Conservation (phyloP, 37 sponge, comb jelly and placozoan species). For the Tethya wilhelma region DNA sequence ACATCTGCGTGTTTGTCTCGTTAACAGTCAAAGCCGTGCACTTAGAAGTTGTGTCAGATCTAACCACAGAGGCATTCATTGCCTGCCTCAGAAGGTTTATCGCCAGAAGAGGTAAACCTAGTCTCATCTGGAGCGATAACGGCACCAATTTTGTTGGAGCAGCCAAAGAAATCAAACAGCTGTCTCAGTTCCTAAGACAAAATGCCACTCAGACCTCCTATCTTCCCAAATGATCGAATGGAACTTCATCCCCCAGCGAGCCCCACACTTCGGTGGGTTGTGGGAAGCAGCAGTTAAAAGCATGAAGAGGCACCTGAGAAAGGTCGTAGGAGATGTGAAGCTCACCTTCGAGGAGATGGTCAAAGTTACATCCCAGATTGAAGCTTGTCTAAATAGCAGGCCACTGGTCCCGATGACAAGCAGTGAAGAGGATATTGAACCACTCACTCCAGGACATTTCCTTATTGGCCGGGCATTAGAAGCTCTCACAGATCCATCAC, state of each 20-base stretch:
- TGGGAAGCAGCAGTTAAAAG: no score
- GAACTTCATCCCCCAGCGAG: slow-evolving; percentile 23
- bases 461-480: slow-evolving; percentile 9
- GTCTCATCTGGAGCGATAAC: slow-evolving; percentile 7
- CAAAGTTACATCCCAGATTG: slow-evolving; percentile 5
- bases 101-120: slow-evolving; percentile 5
- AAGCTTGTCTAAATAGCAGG: slow-evolving; percentile 22
- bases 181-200: neutral
- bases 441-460: slow-evolving; percentile 32
- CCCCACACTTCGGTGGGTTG: slow-evolving; percentile 38
- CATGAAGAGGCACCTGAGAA: neutral
- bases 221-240: slow-evolving; percentile 20
- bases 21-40: slow-evolving; percentile 33
- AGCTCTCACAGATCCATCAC: neutral
- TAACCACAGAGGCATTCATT: slow-evolving; percentile 25
- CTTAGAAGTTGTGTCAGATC: slow-evolving; percentile 36
- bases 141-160: slow-evolving; percentile 45
- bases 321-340: neutral
- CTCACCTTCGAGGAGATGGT: slow-evolving; percentile 3
- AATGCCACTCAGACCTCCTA: neutral
- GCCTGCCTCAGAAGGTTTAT: slow-evolving; percentile 8
- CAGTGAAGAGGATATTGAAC: neutral
- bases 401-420: slow-evolving; percentile 6
- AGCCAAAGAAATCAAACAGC: slow-evolving; percentile 24
- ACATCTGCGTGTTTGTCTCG: no score